phyloP scores from a whole-genome alignment of 2,797 vertebrate species.

The Anguilla pacifica region DNA sequence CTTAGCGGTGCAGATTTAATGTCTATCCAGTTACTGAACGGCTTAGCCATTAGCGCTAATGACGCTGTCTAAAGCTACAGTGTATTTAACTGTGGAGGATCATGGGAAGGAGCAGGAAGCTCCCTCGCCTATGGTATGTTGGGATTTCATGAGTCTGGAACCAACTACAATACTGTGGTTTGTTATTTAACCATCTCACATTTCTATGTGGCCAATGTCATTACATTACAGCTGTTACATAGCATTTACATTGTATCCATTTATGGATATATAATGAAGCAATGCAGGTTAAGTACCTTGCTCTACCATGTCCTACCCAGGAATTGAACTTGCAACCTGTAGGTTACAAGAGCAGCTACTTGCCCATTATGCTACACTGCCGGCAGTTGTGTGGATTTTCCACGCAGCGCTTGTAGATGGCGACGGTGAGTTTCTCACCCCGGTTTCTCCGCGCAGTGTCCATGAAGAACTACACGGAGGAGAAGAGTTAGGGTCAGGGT shows the following conservation, averaged over 20 bases:
- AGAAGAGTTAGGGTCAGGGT: slow-evolving; percentile 64
- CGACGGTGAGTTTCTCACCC: neutral
- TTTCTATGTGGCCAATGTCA: neutral
- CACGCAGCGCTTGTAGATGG: neutral
- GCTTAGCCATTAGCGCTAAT: neutral
- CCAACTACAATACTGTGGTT: neutral
- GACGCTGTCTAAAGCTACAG: neutral
- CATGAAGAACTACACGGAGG: slow-evolving; percentile 98
- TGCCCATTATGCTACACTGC: neutral
- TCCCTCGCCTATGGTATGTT: neutral
- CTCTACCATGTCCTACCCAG: no score
- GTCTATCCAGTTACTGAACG: neutral
- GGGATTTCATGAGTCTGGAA: neutral
- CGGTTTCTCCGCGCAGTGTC: slow-evolving; percentile 72
- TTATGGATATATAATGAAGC: no score
- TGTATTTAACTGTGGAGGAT: neutral
- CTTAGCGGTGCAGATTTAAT: neutral
- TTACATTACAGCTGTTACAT: neutral
- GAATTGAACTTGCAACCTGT: no score
- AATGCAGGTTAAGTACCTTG: no score
- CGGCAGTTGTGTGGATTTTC: no score
- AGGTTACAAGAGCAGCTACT: no score
- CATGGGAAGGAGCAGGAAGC: neutral
- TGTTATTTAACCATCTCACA: neutral
- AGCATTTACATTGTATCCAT: no score